Base-by-base conservation (phyloP, 2,113 vertebrate species). In the Salvelinus alpinus region DNA sequence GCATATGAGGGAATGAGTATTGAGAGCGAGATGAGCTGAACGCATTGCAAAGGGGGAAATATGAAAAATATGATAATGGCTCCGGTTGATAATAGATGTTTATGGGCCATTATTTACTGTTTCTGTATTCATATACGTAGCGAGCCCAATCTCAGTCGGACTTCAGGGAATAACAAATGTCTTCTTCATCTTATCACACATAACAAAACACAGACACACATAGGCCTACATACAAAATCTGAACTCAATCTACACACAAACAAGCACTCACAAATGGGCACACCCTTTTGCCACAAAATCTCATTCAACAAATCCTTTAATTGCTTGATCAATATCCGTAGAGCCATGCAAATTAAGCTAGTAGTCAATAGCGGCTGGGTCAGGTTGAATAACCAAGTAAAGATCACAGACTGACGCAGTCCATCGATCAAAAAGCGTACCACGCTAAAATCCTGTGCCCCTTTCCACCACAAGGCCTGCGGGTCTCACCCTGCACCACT, bases 271-370 rank as follows among this genome's bases (percentile, higher is more conserved):
- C 7, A 67, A 59, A 59, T 11, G 59, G 57, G 62, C 16, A 51
- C 70, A 71, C 54, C 12, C 60, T 47, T 12, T 48, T 1, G 60
- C 67, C 79, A 67, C 76, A 74, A 81, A 82, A 74, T 82, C 78
- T 1, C 54, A 82, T 76, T 77, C 69, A 73, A 83, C 82, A 83
- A 88, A 91, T 87, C 88, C 85, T 84, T 89, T 89, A 91, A 91
- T 88, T 87, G 84, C 75, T 83, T 81, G 81, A 85, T 92, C 87
- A 69, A 90, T 90, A 79, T 82, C 72, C 57, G 72, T 71, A 86
- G 81, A 88, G 90, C 71, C 69, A 86, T 82, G 82, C 78, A 89
- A 90, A 91, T 79, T 66, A 90, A 80, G 73, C 81, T 62, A 5
- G 83, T 80, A 82, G 82, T 89, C 86, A 8, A 91, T 88, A 1